Evolutionary conservation across 2,888 invertebrate genomes (phyloP), one percentile per base, ranked within the genome.

Genomic region (Parnassius glacialis): DNA sequence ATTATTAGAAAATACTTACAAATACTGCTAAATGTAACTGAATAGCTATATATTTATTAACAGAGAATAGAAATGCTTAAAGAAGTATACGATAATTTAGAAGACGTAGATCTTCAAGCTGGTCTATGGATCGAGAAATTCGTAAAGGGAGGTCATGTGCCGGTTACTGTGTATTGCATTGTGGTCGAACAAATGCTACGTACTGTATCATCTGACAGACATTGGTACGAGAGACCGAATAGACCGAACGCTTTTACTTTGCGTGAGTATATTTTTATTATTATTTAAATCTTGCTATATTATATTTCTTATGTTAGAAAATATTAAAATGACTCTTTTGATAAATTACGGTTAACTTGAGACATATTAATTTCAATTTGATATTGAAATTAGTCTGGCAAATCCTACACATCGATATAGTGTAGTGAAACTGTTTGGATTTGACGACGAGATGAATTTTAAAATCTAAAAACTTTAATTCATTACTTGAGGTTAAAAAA

Each of bases 41-140:
- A 34, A 34, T 34, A 34, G 34, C 34, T 34, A 34, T 34, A 11
- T 43, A 43, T 11, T 43, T 13, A 13, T 41, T 70, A 65, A 34
- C 67, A 83, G 83, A 69, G 70, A 62, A 60, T 83, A 7, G 70
- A 71, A 25, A 47, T 70, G 1, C 61, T 84, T 9, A 68, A 70
- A 61, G 67, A 70, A 5, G 48, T 72, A 1, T 84, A 84, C 63
- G 61, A 70, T 1, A 93, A 95, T 79, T 95, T 96, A 2, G 93
- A 93, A 67, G 97, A 97, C 81, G 95, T 98, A 59, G 97, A 98
- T 84, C 87, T 97, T 43, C 96, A 97, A 94, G 95, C 96, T 42
- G 97, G 96, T 20, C 95, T 96, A 44, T 96, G 97, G 64, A 94
- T 96, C 0, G 97, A 97, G 79, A 92, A 93, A 63, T 94, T 95